A percentile compares a stretch with the other conserved stretches of the same genome.
phyloP scores from a whole-genome alignment of 2,797 vertebrate species.

The Spondyliosoma cantharus region DNA sequence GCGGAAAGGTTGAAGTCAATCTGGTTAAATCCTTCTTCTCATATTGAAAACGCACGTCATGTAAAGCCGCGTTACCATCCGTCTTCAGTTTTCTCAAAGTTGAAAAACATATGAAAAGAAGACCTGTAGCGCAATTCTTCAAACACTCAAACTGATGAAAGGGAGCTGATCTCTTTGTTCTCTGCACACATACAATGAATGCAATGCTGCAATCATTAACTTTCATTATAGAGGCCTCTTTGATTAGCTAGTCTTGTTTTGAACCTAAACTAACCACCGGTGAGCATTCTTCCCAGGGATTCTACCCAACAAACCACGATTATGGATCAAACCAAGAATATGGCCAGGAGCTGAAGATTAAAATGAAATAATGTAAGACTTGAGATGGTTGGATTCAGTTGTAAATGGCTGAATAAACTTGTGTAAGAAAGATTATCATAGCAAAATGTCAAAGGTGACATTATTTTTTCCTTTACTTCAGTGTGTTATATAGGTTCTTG shows the following conservation, averaged over 20 bases:
- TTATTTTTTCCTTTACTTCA: too few species aligned
- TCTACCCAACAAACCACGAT: constrained; percentile 44
- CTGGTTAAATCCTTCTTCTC: constrained; percentile 19
- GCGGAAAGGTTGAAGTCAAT: constrained; percentile 14
- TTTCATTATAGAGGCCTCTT: constrained; percentile 65
- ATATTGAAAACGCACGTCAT: not conserved
- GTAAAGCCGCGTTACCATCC: constrained; percentile 12
- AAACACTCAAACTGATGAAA: constrained; percentile 78
- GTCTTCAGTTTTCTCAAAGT: constrained; percentile 54
- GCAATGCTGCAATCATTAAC: constrained; percentile 73
- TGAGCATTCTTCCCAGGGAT: constrained; percentile 57
- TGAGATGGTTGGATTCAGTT: not conserved
- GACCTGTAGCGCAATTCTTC: constrained; percentile 65
- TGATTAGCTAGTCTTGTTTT: constrained; percentile 73
- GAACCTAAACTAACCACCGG: constrained; percentile 52
- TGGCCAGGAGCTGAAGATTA: not conserved
- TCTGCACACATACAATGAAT: constrained; percentile 72
- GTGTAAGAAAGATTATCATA: too few species aligned
- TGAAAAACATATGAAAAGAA: constrained; percentile 52
- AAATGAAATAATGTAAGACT: not conserved
- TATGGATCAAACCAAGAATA: constrained; percentile 8
- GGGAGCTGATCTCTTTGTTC: constrained; percentile 75
- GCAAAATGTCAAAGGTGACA: too few species aligned
- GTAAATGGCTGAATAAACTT: too few species aligned
- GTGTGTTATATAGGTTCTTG: too few species aligned